Conservation (phyloP, 1,140 invertebrate species). For the Zaprionus ornatus region DNA sequence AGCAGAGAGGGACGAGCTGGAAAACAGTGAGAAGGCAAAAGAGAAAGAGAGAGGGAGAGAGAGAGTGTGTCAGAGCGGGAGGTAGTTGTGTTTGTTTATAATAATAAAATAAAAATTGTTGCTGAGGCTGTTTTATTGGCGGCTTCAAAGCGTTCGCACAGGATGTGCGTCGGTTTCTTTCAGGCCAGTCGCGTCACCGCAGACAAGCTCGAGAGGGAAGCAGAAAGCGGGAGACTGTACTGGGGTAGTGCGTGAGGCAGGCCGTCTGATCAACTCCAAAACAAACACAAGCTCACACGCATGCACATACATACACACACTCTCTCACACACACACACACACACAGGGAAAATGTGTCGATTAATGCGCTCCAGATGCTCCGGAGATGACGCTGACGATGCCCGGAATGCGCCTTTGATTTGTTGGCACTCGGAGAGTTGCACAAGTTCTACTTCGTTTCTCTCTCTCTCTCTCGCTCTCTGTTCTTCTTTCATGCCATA, state of each 20-base stretch:
- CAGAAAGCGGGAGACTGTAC: background rate
- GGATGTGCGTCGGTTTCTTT: slow-evolving; percentile 66
- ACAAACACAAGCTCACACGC: slow-evolving; percentile 16
- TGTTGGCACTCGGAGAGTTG: slow-evolving; percentile 52
- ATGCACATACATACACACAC: background rate
- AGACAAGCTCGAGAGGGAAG: background rate
- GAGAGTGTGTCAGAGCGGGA: background rate
- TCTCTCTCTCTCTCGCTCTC: background rate
- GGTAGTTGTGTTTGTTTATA: slow-evolving; percentile 61
- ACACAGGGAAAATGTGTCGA: slow-evolving; percentile 68
- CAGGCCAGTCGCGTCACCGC: slow-evolving; percentile 10
- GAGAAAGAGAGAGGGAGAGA: background rate
- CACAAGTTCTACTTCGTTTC: slow-evolving; percentile 34
- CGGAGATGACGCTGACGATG: slow-evolving; percentile 47
- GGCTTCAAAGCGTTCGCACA: slow-evolving; percentile 72
- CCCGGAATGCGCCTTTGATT: slow-evolving; percentile 77
- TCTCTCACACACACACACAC: background rate
- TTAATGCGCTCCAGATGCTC: slow-evolving; percentile 81
- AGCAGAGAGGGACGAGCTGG: background rate
- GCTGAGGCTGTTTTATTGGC: slow-evolving; percentile 31
- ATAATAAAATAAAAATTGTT: slow-evolving; percentile 59
- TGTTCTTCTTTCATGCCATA: slow-evolving; percentile 8
- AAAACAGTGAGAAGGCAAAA: background rate
- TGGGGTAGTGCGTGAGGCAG: background rate
- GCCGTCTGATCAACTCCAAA: slow-evolving; percentile 66